phyloP scores from a whole-genome alignment of 2,113 vertebrate genomes.

The Lagopus leucura region DNA sequence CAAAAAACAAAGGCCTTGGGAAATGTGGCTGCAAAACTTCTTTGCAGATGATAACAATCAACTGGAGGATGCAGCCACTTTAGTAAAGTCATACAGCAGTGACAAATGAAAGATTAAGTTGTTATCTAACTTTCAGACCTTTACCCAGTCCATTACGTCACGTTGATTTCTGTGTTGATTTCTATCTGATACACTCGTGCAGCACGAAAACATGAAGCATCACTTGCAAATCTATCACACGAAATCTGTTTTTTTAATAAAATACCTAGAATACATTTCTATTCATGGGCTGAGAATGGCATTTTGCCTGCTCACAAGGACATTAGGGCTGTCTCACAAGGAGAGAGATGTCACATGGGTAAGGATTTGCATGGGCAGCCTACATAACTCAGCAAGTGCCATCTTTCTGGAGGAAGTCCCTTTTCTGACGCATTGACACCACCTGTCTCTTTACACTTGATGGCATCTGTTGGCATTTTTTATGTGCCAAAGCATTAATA shows the following conservation, averaged over 20 bases:
- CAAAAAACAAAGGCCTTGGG: not conserved
- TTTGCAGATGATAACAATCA: not conserved
- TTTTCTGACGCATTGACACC: slow-evolving; percentile 74
- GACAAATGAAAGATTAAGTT: not conserved
- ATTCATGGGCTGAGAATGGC: not conserved
- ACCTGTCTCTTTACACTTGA: slow-evolving; percentile 74
- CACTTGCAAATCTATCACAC: accelerated
- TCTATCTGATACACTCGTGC: accelerated
- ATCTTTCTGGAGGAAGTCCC: slow-evolving; percentile 75
- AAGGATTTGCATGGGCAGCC: slow-evolving; percentile 68
- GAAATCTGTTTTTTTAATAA: not conserved
- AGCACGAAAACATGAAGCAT: not conserved
- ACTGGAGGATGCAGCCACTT: not conserved
- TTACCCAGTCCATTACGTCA: not conserved
- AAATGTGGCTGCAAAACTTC: not conserved
- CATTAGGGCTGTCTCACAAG: slow-evolving; percentile 38
- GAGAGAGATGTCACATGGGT: slow-evolving; percentile 47
- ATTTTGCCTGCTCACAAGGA: slow-evolving; percentile 26
- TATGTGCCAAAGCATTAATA: slow-evolving; percentile 73
- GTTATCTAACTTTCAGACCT: not conserved
- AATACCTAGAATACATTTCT: not conserved
- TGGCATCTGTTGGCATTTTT: slow-evolving; percentile 78
- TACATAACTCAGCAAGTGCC: slow-evolving; percentile 62
- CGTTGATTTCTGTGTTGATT: accelerated
- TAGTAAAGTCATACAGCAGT: not conserved